Evolutionary conservation across 2,113 vertebrate species (phyloP), one percentile per base, ranked within the genome.

Genomic region (Scatophagus argus): DNA sequence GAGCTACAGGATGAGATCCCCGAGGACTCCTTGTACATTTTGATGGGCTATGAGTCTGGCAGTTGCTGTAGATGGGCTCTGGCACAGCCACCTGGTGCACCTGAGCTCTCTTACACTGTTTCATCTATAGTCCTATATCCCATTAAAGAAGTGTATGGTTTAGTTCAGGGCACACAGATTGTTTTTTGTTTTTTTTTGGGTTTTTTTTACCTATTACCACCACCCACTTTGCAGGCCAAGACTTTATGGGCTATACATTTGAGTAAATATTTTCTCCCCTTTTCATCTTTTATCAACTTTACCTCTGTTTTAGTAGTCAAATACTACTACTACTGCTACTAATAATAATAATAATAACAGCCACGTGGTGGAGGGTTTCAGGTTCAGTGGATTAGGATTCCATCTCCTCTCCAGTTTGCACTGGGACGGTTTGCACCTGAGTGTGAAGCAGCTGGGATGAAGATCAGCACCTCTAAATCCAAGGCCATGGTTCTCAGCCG

Each of bases 1-100:
- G 70, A 61, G 78, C 63, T 55, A 12, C 55, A 68, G 63, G 46
- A 74, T 61, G 46, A 81, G 55, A 46, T 52, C 19, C 52, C 38
- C 0, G 12, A 47, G 19, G 32, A 59, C 68, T 79, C 43, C 59
- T 79, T 49, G 23, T 41, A 58, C 58, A 63, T 64, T 65, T 64
- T 55, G 49, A 71, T 56, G 51, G 64, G 59, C 32, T 79, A 16
- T 56, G 23, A 61, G 41, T 59, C 8, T 32, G 55, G 21, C 62
- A 31, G 44, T 19, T 52, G 46, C 71, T 32, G 34, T 25, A 32
- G 34, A 74, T 74, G 58, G 51, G 58, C 34, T 41, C 34, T 41
- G 46, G 14, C 23, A 31, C 44, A 60, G 25, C 21, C 77, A 73
- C 44, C 61, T 80, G 65, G 47, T 70, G 75, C 65, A 55, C 65